Evolutionary conservation across 1,140 invertebrate genomes (phyloP).

Genomic region (Drosophila seguyi): DNA sequence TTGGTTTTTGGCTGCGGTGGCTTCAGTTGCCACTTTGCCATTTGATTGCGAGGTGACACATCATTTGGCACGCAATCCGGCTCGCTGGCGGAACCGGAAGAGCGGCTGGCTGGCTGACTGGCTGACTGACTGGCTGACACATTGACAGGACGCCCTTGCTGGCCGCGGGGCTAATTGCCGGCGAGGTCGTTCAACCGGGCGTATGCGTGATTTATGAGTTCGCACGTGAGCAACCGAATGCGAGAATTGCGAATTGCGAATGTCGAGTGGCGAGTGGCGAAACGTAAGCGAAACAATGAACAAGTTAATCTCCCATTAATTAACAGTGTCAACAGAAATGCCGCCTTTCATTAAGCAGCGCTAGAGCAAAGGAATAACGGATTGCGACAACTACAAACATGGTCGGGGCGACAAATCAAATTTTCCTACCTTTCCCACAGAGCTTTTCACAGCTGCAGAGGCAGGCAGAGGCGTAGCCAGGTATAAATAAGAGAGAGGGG

Average conservation of each 20-base stretch:
- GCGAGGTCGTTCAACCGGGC: conserved; percentile 75
- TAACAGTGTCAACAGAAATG: conserved; percentile 78
- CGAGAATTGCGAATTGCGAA: conserved; percentile 10
- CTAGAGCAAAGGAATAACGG: conserved; percentile 27
- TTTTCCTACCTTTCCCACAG: conserved; percentile 11
- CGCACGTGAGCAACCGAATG: conserved; percentile 44
- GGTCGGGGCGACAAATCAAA: conserved; percentile 21
- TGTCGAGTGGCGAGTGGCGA: conserved; percentile 1
- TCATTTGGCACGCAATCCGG: conserved; percentile 73
- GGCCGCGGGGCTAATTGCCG: conserved; percentile 63
- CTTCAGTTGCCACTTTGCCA: conserved; percentile 27
- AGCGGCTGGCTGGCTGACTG: conserved; percentile 28
- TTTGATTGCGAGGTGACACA: conserved; percentile 65
- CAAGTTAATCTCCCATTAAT: conserved; percentile 78
- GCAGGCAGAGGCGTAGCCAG: conserved; percentile 6
- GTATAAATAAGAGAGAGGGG: background rate
- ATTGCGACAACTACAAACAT: conserved; percentile 20
- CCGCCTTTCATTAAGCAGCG: conserved; percentile 59
- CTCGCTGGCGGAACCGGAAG: conserved; percentile 57
- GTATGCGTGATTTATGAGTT: conserved; percentile 75
- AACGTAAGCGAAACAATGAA: conserved; percentile 33
- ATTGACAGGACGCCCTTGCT: conserved; percentile 37
- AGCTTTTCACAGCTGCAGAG: conserved; percentile 16
- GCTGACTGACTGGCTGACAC: conserved; percentile 46
- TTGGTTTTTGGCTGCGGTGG: conserved; percentile 24